Percentiles rank a stretch among this genome's conserved stretches.
phyloP scores from a whole-genome alignment of 1,140 invertebrate species.

The Cepaea nemoralis region DNA sequence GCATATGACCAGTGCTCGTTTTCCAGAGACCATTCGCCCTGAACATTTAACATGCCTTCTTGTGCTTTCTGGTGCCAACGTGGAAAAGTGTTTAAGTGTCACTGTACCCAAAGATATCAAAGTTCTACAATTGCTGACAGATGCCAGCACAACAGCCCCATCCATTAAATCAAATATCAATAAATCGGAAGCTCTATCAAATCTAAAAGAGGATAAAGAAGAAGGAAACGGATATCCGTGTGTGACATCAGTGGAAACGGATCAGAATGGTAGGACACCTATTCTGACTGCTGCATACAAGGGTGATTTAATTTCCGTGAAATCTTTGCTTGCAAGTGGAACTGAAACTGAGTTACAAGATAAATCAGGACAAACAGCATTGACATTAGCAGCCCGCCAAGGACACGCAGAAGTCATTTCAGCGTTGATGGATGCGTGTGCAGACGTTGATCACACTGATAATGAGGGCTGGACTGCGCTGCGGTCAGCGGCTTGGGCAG shows the following conservation, averaged over 20 bases:
- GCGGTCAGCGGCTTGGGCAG: conserved; percentile 86
- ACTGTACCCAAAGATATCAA: conserved; percentile 67
- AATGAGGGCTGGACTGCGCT: conserved; percentile 74
- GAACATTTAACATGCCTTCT: conserved; percentile 72
- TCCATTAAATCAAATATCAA: conserved; percentile 49
- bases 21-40: conserved; percentile 69
- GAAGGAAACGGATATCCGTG: background rate
- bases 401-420: conserved; percentile 73
- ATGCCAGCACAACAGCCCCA: conserved; percentile 65
- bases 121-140: conserved; percentile 66
- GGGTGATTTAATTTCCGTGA: conserved; percentile 83
- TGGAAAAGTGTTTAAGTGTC: conserved; percentile 63
- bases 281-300: conserved; percentile 82
- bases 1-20: conserved; percentile 74
- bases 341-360: conserved; percentile 90
- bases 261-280: conserved; percentile 78
- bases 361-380: conserved; percentile 82
- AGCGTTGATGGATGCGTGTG: conserved; percentile 64
- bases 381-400: conserved; percentile 81
- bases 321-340: conserved; percentile 81
- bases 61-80: conserved; percentile 61
- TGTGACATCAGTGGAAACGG: conserved; percentile 53
- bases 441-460: conserved; percentile 70
- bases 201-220: background rate
- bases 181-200: conserved; percentile 43